Evolutionary conservation across 2,888 invertebrate genomes (phyloP).

Genomic region (Bimastos eiseni): DNA sequence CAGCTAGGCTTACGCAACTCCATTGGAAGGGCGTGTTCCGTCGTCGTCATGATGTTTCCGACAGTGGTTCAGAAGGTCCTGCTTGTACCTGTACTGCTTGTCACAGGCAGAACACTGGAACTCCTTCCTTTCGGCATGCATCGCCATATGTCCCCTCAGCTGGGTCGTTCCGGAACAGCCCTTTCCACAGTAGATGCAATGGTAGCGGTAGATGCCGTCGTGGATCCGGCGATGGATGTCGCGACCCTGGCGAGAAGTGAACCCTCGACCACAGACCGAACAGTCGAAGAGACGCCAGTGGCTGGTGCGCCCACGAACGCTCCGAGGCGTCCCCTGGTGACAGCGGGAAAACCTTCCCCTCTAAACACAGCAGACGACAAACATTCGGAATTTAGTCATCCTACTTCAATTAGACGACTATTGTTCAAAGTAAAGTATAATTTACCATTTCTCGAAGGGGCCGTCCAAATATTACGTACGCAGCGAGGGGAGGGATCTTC

Average conservation of each 20-base stretch:
- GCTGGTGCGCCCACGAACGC: background rate
- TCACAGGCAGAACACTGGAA: background rate
- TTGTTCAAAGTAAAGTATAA: too few species aligned
- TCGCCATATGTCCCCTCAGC: slow-evolving; percentile 13
- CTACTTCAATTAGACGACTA: too few species aligned
- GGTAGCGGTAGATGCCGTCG: slow-evolving; percentile 13
- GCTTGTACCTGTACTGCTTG: background rate
- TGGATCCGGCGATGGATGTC: background rate
- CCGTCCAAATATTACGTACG: too few species aligned
- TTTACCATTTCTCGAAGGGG: too few species aligned
- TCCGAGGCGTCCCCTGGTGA: background rate
- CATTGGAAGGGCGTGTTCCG: background rate
- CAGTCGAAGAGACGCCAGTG: background rate
- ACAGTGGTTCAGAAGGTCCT: background rate
- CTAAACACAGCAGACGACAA: background rate
- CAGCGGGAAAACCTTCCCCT: background rate
- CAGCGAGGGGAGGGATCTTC: too few species aligned
- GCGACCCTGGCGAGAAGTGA: slow-evolving; percentile 13
- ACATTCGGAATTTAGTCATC: background rate
- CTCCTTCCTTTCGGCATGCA: background rate
- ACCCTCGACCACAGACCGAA: background rate
- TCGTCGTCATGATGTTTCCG: background rate
- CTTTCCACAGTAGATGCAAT: background rate
- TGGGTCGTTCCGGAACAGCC: background rate
- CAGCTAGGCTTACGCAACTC: background rate